Percentiles rank a stretch among this genome's conserved stretches.
Conservation (phyloP, 2,888 invertebrate genomes). For the Ornithoptera priamus region DNA sequence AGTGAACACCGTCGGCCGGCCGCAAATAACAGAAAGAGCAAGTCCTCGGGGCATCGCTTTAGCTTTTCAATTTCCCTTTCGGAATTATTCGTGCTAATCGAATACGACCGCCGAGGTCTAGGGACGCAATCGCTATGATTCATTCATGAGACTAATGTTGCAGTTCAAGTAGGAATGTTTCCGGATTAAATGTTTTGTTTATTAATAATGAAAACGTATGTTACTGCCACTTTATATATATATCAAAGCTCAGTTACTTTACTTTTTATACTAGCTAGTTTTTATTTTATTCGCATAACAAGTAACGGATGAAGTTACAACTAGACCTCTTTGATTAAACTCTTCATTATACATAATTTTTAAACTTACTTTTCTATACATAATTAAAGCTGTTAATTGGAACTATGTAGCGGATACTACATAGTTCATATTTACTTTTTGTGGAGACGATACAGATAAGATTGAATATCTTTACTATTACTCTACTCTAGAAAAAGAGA, state of each 20-base stretch:
- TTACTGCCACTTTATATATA: not conserved
- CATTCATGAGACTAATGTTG: slow-evolving; percentile 77
- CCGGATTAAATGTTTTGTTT: slow-evolving; percentile 56
- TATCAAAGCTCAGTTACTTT: too few species aligned
- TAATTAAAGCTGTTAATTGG: too few species aligned
- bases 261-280: too few species aligned
- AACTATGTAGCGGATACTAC: too few species aligned
- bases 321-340: too few species aligned
- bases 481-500: not conserved
- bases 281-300: too few species aligned
- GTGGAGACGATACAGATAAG: too few species aligned
- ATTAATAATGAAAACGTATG: not conserved
- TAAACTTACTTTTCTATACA: too few species aligned
- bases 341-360: too few species aligned
- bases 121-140: slow-evolving; percentile 71
- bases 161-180: slow-evolving; percentile 59
- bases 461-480: too few species aligned
- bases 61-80: slow-evolving; percentile 81
- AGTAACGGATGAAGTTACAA: too few species aligned
- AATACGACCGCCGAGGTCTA: slow-evolving; percentile 69
- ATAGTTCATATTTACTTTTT: too few species aligned
- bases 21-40: slow-evolving; percentile 79
- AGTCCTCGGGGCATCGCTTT: slow-evolving; percentile 77
- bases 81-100: slow-evolving; percentile 79
- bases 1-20: slow-evolving; percentile 56